Evolutionary conservation across 2,888 invertebrate species (phyloP).

Genomic region (Dione juno): DNA sequence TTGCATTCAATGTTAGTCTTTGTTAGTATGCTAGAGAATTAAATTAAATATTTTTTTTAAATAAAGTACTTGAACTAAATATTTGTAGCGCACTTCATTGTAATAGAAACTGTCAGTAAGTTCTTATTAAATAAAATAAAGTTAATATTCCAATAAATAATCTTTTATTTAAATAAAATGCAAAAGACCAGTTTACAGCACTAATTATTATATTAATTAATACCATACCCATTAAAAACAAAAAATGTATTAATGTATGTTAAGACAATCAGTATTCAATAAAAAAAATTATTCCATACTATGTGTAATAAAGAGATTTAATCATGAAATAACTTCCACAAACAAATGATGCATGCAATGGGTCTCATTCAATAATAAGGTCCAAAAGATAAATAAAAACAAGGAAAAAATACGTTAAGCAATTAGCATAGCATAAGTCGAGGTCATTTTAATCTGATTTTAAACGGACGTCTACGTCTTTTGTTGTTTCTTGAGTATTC

Average conservation of each 20-base stretch:
- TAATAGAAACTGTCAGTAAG: constrained; percentile 13
- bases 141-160: constrained; percentile 37
- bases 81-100: neutral
- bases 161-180: constrained; percentile 38
- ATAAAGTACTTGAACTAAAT: neutral
- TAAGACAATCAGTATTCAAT: neutral
- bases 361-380: constrained; percentile 1
- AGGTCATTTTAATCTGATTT: constrained; percentile 55
- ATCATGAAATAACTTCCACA: neutral
- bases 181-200: constrained; percentile 6
- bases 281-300: no score
- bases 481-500: constrained; percentile 45
- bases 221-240: neutral
- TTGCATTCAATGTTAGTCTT: constrained; percentile 1
- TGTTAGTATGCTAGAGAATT: constrained; percentile 4
- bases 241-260: neutral
- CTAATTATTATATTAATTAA: neutral
- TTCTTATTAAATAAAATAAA: constrained; percentile 35
- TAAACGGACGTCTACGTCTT: constrained; percentile 47
- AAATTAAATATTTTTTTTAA: neutral
- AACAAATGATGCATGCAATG: neutral
- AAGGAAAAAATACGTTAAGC: neutral
- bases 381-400: neutral
- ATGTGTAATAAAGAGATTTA: no score
- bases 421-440: neutral